A percentile compares a stretch with the other conserved stretches of the same genome.
phyloP scores from a whole-genome alignment of 1,140 invertebrate genomes.

The Metaphire vulgaris region DNA sequence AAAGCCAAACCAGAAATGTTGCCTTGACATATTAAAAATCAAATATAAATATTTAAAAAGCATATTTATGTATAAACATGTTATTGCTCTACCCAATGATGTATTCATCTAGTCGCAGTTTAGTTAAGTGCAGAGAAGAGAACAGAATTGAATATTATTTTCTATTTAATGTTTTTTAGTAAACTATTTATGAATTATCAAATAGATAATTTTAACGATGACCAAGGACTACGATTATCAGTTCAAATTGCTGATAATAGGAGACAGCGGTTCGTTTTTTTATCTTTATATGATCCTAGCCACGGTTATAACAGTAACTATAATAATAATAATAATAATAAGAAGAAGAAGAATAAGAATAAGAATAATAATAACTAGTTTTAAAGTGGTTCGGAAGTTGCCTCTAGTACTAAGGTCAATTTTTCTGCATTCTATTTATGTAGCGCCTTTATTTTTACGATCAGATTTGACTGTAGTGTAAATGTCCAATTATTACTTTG shows the following conservation, averaged over 20 bases:
- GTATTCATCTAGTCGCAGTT: too few relatives aligned
- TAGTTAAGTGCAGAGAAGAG: too few relatives aligned
- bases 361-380: background rate
- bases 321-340: too few relatives aligned
- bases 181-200: too few relatives aligned
- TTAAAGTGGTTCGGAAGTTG: background rate
- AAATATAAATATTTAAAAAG: too few relatives aligned
- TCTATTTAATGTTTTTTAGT: too few relatives aligned
- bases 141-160: too few relatives aligned
- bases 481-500: background rate
- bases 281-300: conserved; percentile 1
- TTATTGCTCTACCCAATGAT: too few relatives aligned
- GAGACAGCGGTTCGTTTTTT: conserved; percentile 18
- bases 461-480: background rate
- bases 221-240: conserved; percentile 20
- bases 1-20: too few relatives aligned
- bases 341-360: too few relatives aligned
- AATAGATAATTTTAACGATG: conserved; percentile 2
- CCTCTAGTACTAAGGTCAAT: background rate
- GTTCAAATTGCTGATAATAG: conserved; percentile 21
- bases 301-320: background rate
- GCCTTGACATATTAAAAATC: too few relatives aligned
- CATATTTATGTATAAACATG: too few relatives aligned
- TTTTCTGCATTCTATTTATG: background rate
- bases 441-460: background rate